These are phyloP conservation scores for Porites cylindrica DNA, from an alignment of 92 coral and sea anemone genomes.

Conservation along the genomic window DNA sequence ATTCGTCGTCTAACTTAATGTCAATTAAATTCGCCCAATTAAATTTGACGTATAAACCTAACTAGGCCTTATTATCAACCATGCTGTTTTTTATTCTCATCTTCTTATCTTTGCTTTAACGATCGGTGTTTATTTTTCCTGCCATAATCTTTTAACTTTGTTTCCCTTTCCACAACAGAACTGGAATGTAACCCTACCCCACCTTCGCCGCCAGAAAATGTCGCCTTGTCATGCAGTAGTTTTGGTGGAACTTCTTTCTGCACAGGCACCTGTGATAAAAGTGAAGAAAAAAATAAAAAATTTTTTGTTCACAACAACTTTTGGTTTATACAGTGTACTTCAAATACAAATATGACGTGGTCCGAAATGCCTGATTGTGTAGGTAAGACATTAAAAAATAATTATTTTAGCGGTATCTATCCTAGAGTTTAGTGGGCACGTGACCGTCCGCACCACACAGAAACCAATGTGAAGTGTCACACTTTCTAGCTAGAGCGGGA, in stretches of 20 bases:
- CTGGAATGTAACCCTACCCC: constrained; percentile 44
- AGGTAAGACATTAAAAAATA: constrained; percentile 20
- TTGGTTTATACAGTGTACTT: constrained; percentile 43
- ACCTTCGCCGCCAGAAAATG: constrained; percentile 49
- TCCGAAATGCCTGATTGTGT: constrained; percentile 64
- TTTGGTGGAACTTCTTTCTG: constrained; percentile 38
- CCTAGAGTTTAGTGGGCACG: no score
- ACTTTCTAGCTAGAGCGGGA: no score
- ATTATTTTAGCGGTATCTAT: no score
- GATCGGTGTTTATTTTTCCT: not conserved
- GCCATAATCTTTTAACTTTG: not conserved
- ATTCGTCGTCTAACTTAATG: no score
- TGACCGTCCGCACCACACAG: no score
- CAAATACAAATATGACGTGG: not conserved
- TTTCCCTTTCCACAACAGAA: constrained; percentile 61
- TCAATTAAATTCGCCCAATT: no score
- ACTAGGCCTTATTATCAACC: no score
- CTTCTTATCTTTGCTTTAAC: no score
- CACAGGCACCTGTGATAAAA: constrained; percentile 23
- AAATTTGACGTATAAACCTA: no score
- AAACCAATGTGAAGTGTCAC: no score
- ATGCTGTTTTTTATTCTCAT: no score
- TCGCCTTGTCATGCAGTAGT: not conserved
- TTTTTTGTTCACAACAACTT: not conserved
- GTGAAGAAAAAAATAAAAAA: constrained; percentile 43